Conservation (phyloP, 2,888 invertebrate species). For the Zhuqinia jingwanae region DNA sequence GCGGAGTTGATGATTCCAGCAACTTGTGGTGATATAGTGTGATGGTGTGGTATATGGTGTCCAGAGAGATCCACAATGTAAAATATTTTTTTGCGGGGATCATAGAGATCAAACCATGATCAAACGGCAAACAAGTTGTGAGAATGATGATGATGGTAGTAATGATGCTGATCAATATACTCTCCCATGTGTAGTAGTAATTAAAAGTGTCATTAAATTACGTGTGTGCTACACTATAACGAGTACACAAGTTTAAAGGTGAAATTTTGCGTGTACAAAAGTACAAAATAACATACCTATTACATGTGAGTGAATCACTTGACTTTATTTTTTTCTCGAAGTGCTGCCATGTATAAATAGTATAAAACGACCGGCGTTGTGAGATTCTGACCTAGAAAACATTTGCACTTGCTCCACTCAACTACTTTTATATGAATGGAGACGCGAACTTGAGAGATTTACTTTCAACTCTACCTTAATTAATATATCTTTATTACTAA, state of each 20-base stretch:
- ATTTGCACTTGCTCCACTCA: conserved; percentile 56
- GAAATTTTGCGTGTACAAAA: not conserved
- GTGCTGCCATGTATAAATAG: conserved; percentile 32
- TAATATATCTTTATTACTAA: too few species aligned
- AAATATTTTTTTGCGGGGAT: too few species aligned
- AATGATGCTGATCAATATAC: not conserved
- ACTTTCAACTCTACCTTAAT: not conserved
- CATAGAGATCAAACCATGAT: too few species aligned
- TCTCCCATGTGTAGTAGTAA: not conserved
- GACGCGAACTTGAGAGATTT: not conserved
- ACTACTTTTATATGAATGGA: conserved; percentile 1
- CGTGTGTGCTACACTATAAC: too few species aligned
- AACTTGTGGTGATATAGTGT: conserved; percentile 4
- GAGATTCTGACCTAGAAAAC: conserved; percentile 67
- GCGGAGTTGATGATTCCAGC: too few species aligned
- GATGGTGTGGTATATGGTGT: not conserved
- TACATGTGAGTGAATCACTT: conserved; percentile 20
- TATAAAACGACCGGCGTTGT: conserved; percentile 32
- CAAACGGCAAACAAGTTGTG: too few species aligned
- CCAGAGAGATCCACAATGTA: too few species aligned
- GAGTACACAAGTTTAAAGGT: not conserved
- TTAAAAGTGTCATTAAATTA: conserved; percentile 11
- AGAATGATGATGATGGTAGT: conserved; percentile 10
- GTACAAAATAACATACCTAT: too few species aligned
- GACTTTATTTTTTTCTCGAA: conserved; percentile 12